A percentile compares a stretch with the other conserved stretches of the same genome.
Evolutionary conservation across 2,113 vertebrate species (phyloP).

Genomic region (Gymnobelideus leadbeateri): DNA sequence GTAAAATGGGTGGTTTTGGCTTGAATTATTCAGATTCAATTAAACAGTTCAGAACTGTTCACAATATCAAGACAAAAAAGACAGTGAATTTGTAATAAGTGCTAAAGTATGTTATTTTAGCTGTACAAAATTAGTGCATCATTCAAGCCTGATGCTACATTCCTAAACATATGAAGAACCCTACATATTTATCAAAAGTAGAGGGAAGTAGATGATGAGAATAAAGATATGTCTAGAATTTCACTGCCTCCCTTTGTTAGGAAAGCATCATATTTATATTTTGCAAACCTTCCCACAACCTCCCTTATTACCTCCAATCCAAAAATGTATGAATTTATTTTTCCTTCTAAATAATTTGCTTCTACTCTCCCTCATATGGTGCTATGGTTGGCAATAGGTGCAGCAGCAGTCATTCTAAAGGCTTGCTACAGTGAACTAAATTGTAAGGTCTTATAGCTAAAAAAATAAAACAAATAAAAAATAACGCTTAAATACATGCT

Average conservation of each 20-base stretch:
- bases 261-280: neutral
- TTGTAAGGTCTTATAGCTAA: neutral
- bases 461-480: neutral
- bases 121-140: neutral
- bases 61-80: neutral
- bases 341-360: neutral
- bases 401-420: neutral
- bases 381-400: neutral
- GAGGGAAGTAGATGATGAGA: neutral
- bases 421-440: neutral
- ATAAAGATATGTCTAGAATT: neutral
- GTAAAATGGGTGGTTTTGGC: neutral
- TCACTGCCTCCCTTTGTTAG: neutral
- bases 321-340: neutral
- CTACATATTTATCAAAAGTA: neutral
- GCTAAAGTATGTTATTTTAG: neutral
- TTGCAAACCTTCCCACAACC: neutral
- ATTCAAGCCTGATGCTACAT: neutral
- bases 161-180: neutral
- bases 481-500: neutral
- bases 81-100: neutral
- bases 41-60: slow-evolving; percentile 15
- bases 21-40: neutral
- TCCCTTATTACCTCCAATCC: neutral
- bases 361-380: neutral